Base-by-base conservation (phyloP, 2,797 vertebrate genomes). In the Amblyopsis hoosieri region DNA sequence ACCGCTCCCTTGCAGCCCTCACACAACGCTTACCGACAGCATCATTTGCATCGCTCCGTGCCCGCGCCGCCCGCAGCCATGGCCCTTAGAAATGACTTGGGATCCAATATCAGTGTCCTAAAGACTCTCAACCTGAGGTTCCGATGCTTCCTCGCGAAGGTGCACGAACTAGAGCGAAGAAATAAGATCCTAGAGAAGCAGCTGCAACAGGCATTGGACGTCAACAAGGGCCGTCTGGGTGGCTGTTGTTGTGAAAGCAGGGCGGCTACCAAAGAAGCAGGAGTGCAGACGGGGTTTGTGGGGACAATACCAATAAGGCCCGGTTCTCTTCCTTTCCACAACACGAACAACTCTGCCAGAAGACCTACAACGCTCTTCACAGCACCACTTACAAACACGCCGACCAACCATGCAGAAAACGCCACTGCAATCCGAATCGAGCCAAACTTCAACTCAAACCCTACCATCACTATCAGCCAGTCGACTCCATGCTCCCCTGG, bases 181-280 rank as follows among this genome's bases (percentile, higher is more conserved):
- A 99, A 98, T 83, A 96, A 96, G 88, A 95, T 95, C 73, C 79
- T 99, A 75, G 97, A 99, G 85, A 96, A 97, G 79, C 96, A 98
- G 87, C 93, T 98, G 75, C 95, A 97, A 83, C 95, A 97, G 87
- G 95, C 95, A 12, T 85, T 95, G 72, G 94, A 95, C 53, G 92
- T 78, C 72, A 95, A 93, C 60, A 81, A 86, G 19, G 66, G 72
- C 49, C 83, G 85, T 15, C 67, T 67, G 3, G 60, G 88, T 66
- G 82, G 89, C 74, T 89, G 86, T 79, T 87, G 87, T 58, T 87
- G 88, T 57, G 81, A 89, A 70, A 69, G 65, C 63, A 77, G 83
- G 74, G 69, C 83, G 57, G 87, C 87, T 74, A 92, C 88, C 49
- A 91, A 91, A 69, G 95, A 97, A 56, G 89, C 94, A 37, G 93